Evolutionary conservation across 2,113 vertebrate species (phyloP).

Genomic region (Penelope pileata): DNA sequence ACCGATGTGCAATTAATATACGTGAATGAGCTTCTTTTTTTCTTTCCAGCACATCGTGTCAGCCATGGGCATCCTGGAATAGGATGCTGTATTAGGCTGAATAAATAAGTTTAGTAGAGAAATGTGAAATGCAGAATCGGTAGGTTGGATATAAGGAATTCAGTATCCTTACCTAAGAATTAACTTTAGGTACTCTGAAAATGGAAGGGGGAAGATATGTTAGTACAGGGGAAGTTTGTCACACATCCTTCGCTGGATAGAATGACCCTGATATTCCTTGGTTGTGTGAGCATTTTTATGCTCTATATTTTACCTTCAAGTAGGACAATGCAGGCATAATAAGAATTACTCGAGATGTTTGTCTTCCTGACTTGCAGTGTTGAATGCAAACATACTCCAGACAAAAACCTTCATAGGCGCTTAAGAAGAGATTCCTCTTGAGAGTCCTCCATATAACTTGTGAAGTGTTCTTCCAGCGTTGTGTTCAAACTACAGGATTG

Average conservation of each 20-base stretch:
- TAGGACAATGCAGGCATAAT: rapidly evolving
- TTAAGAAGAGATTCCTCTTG: background rate
- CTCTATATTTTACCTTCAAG: background rate
- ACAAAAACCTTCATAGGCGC: background rate
- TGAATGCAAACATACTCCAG: background rate
- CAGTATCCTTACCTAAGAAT: background rate
- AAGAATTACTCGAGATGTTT: background rate
- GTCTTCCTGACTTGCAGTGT: background rate
- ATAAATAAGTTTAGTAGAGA: background rate
- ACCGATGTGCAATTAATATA: background rate
- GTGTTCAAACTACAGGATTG: background rate
- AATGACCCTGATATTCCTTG: background rate
- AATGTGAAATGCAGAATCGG: background rate
- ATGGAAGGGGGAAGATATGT: rapidly evolving
- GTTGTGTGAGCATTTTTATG: background rate
- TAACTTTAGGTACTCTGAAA: background rate
- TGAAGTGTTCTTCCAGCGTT: background rate
- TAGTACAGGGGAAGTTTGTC: background rate
- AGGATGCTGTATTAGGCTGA: background rate
- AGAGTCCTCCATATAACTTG: background rate
- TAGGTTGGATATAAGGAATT: background rate
- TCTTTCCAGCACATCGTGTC: background rate
- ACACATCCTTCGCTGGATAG: background rate
- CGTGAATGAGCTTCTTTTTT: background rate
- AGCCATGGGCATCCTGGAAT: background rate